A percentile compares a stretch with the other conserved stretches of the same genome.
Conservation (phyloP, 2,113 vertebrate species). For the Piaya cayana region DNA sequence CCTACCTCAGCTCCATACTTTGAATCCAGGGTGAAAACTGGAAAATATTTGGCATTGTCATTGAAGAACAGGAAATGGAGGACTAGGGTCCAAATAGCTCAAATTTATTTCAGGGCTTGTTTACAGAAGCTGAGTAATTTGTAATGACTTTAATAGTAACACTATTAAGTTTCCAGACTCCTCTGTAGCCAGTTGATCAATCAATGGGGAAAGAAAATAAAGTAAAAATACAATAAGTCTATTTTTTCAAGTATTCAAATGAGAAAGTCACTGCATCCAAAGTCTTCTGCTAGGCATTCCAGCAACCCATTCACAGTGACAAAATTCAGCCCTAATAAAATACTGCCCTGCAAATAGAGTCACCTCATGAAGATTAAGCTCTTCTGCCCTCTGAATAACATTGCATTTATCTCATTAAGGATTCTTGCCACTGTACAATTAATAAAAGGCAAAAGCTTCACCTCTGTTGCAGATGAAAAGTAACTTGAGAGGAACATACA, state of each 20-base stretch:
- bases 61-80: background rate
- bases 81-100: background rate
- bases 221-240: background rate
- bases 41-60: background rate
- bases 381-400: background rate
- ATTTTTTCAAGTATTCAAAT: background rate
- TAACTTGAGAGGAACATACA: background rate
- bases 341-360: background rate
- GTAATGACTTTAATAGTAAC: background rate
- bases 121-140: background rate
- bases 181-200: background rate
- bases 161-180: background rate
- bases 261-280: background rate
- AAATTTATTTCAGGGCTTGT: background rate
- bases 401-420: slow-evolving; percentile 6
- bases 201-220: background rate
- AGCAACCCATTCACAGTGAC: background rate
- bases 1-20: background rate
- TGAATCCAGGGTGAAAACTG: background rate
- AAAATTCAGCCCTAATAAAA: background rate
- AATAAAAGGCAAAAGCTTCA: background rate
- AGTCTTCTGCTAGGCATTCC: background rate
- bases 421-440: background rate
- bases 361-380: background rate
- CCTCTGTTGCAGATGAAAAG: background rate